These are phyloP conservation scores for Corythoichthys haematopterus DNA, from an alignment of 2,113 vertebrate species.

Conservation along the genomic window DNA sequence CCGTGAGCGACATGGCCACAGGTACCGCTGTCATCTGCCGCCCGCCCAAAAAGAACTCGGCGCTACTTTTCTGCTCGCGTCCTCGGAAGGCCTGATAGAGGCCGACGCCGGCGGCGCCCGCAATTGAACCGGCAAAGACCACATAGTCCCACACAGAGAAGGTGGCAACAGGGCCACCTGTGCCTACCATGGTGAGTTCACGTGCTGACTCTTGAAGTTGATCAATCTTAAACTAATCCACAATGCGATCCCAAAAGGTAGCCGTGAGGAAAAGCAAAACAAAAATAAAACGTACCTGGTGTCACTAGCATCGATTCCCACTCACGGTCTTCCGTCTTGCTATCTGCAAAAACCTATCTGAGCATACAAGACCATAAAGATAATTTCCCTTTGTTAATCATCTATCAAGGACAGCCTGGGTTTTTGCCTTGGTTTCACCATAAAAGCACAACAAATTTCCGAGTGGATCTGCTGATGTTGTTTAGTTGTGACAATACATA, in stretches of 20 bases:
- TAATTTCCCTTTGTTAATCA: slow-evolving; percentile 66
- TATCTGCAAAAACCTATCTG: not conserved
- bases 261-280: not conserved
- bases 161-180: slow-evolving; percentile 58
- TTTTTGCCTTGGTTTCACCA: slow-evolving; percentile 16
- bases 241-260: not conserved
- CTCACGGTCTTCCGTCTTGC: not conserved
- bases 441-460: slow-evolving; percentile 27
- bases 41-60: slow-evolving; percentile 73
- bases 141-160: slow-evolving; percentile 80
- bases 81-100: slow-evolving; percentile 71
- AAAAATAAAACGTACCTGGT: not conserved
- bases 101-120: slow-evolving; percentile 63
- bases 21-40: slow-evolving; percentile 76
- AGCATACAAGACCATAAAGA: slow-evolving; percentile 42
- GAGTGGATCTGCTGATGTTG: not conserved
- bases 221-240: slow-evolving; percentile 8
- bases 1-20: slow-evolving; percentile 77
- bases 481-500: not conserved
- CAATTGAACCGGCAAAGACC: slow-evolving; percentile 66
- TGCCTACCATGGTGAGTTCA: slow-evolving; percentile 54
- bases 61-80: slow-evolving; percentile 62
- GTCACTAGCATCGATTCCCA: not conserved
- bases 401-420: slow-evolving; percentile 55
- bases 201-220: not conserved